Conservation (phyloP, 2,888 invertebrate genomes). For the Scelioninae gen. 1 region DNA sequence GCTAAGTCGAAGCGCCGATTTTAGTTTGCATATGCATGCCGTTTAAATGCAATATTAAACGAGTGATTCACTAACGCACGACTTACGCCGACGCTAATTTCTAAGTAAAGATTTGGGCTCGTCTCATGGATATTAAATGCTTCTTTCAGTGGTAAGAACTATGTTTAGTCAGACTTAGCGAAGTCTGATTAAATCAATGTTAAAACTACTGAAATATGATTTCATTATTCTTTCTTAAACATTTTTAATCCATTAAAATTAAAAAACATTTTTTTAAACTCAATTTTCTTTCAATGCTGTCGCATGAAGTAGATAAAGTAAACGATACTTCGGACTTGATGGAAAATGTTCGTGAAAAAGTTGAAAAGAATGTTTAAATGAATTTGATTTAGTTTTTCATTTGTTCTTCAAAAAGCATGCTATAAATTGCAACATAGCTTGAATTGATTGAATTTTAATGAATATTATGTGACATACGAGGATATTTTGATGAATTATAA, state of each 20-base stretch:
- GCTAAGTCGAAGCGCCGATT: conserved; percentile 34
- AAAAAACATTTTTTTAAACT: too few relatives aligned
- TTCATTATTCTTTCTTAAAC: background rate
- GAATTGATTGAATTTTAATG: too few relatives aligned
- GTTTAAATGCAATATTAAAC: conserved; percentile 55
- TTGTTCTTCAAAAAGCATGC: background rate
- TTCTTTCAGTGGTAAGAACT: conserved; percentile 9
- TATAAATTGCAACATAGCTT: background rate
- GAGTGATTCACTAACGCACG: conserved; percentile 29
- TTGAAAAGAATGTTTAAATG: background rate
- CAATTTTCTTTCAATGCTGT: too few relatives aligned
- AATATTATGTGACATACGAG: background rate
- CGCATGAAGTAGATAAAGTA: background rate
- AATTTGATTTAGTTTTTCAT: background rate
- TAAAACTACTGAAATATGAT: background rate
- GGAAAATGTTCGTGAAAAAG: background rate
- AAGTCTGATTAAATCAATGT: background rate
- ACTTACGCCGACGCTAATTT: conserved; percentile 39
- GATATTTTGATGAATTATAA: background rate
- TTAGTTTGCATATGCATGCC: conserved; percentile 61
- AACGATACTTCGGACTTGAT: background rate
- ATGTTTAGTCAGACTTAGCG: conserved; percentile 26
- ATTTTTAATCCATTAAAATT: background rate
- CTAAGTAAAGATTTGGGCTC: conserved; percentile 36
- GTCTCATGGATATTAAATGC: conserved; percentile 15